These are phyloP conservation scores for Monodelphis domestica DNA, from an alignment of 2,797 vertebrate genomes.

Conservation along the genomic window DNA sequence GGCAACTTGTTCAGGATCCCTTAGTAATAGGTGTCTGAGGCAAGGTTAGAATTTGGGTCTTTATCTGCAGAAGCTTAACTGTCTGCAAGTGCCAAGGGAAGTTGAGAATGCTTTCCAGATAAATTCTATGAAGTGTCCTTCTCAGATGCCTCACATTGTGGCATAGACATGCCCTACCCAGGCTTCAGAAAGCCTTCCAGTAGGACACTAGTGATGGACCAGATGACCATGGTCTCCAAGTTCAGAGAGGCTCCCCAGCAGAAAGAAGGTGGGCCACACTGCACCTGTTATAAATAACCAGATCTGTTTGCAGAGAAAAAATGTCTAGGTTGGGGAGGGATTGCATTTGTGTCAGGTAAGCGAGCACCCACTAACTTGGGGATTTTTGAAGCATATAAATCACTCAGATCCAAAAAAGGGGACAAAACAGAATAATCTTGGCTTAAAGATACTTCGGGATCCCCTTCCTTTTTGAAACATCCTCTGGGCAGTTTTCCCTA, in stretches of 20 bases:
- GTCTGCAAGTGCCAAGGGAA: neutral
- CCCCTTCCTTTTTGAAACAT: neutral
- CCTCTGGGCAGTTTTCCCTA: neutral
- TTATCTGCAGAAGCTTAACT: neutral
- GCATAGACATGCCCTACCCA: neutral
- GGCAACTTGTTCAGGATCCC: neutral
- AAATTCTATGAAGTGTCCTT: neutral
- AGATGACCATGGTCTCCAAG: neutral
- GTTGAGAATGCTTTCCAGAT: neutral
- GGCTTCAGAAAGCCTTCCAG: neutral
- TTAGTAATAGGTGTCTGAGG: neutral
- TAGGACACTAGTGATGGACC: neutral
- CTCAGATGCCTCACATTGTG: neutral
- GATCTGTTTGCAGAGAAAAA: neutral
- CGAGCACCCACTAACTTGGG: neutral
- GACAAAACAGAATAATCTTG: neutral
- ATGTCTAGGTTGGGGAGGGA: neutral
- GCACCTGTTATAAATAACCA: neutral
- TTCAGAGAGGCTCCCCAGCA: neutral
- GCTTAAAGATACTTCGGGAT: neutral
- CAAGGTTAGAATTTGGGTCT: neutral
- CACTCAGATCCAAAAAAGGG: neutral
- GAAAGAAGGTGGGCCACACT: neutral
- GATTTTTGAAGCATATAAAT: neutral
- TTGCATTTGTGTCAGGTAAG: neutral